Conservation (phyloP, 2,113 vertebrate species). For the Strigops habroptila region DNA sequence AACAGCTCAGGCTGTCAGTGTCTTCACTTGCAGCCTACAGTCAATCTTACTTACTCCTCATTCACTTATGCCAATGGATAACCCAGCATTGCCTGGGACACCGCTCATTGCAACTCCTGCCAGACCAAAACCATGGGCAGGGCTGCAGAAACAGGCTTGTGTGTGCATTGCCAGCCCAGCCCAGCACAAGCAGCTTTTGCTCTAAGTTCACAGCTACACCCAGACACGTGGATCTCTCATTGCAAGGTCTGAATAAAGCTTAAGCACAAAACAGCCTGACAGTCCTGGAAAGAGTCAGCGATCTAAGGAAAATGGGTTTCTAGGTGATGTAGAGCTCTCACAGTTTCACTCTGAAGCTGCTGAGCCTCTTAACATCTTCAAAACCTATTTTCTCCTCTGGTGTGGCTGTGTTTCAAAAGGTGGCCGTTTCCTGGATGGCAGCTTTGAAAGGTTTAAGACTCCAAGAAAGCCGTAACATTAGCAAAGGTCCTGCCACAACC, state of each 20-base stretch:
- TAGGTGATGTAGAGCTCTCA: constrained; percentile 38
- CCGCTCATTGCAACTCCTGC: too few relatives aligned
- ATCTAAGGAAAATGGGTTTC: constrained; percentile 47
- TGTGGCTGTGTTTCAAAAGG: not conserved
- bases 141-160: not conserved
- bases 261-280: not conserved
- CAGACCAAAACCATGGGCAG: not conserved
- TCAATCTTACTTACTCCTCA: not conserved
- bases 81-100: not conserved
- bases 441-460: not conserved
- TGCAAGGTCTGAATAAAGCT: constrained; percentile 4
- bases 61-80: not conserved
- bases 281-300: constrained; percentile 16
- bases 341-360: not conserved
- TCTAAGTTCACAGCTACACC: not conserved
- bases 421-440: not conserved
- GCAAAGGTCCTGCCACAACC: not conserved
- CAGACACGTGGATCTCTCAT: not conserved
- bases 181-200: not conserved
- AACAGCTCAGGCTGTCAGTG: not conserved
- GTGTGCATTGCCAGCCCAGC: not conserved
- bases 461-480: not conserved
- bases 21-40: not conserved
- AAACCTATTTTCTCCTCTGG: constrained; percentile 9
- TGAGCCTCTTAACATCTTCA: constrained; percentile 22